Base-by-base conservation (phyloP, 2,797 vertebrate species). In the Hipposideros larvatus region DNA sequence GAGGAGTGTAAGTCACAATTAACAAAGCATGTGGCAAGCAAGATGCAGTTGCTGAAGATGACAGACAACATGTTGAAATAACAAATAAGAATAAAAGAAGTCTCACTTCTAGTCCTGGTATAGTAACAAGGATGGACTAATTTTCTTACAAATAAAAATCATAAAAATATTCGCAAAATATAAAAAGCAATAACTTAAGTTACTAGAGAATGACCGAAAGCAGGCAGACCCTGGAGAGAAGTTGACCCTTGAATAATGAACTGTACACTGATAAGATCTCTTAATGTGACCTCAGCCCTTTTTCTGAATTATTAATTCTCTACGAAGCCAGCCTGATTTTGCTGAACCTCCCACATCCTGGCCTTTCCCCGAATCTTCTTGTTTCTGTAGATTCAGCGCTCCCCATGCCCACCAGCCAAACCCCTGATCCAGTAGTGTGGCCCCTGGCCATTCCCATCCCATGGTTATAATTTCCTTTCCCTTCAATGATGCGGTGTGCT, bases 91-190 rank as follows among this genome's bases (percentile, higher is more conserved):
- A 59, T 80, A 41, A 80, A 63, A 68, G n/a, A 83, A 61, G 41
- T 66, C 31, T 85, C 37, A 65, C 46, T 80, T 86, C 21, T 10
- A 91, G 5, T 88, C 57, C 15, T 71, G 37, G 15, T 15, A 22
- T 10, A 53, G 9, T 51, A 51, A 11, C 5, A 80, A 68, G 7
- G 51, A 57, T 71, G 14, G 31, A 65, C 61, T 59, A 31, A 63
- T 57, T 87, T 28, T 82, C n/a, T 70, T 90, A 21, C 10, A 43
- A 37, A 90, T 71, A 43, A 93, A 90, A 90, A n/a, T 61, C 14
- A 41, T 28, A 73, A 87, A 53, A 73, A 46, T 71, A 11, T 85
- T 89, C 55, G 82, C 5, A 46, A 96, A 95, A 53, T 79, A 61
- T 31, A 16, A 61, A 80, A 77, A 70, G 5, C 15, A 74, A 13